Conservation (phyloP, 2,797 vertebrate genomes). For the Micrastur ruficollis region DNA sequence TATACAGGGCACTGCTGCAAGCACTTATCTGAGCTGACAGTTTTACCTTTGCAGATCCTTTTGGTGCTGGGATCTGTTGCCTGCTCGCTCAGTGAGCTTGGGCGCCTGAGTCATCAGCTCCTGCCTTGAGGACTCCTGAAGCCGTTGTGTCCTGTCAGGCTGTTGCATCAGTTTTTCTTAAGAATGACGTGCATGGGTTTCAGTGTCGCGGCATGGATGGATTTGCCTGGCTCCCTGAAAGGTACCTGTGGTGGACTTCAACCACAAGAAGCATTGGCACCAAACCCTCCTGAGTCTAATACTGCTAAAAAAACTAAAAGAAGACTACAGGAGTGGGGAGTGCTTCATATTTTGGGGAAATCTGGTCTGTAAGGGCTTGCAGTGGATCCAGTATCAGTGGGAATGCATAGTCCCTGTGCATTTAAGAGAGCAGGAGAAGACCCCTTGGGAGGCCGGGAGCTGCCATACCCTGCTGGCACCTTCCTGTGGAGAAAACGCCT, state of each 20-base stretch:
- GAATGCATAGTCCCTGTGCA: background rate
- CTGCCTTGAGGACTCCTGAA: background rate
- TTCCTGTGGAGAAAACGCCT: background rate
- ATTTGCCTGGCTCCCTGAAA: background rate
- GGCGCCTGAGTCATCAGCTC: background rate
- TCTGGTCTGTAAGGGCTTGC: background rate
- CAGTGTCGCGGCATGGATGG: background rate
- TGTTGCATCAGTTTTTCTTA: background rate
- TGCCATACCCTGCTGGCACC: background rate
- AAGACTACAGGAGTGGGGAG: background rate
- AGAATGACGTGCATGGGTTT: background rate
- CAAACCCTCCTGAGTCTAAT: background rate
- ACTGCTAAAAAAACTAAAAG: background rate
- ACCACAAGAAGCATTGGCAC: background rate
- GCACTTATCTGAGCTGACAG: background rate
- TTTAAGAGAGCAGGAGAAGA: background rate
- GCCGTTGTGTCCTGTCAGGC: background rate
- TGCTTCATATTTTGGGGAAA: accelerated
- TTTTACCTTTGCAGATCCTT: background rate
- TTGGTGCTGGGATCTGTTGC: background rate
- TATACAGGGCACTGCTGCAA: background rate
- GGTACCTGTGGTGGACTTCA: background rate
- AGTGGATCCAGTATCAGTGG: background rate
- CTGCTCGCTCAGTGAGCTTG: background rate
- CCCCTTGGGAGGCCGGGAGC: background rate